These are phyloP conservation scores for Micromussa lordhowensis DNA, from an alignment of 92 coral and sea anemone species.

Conservation along the genomic window DNA sequence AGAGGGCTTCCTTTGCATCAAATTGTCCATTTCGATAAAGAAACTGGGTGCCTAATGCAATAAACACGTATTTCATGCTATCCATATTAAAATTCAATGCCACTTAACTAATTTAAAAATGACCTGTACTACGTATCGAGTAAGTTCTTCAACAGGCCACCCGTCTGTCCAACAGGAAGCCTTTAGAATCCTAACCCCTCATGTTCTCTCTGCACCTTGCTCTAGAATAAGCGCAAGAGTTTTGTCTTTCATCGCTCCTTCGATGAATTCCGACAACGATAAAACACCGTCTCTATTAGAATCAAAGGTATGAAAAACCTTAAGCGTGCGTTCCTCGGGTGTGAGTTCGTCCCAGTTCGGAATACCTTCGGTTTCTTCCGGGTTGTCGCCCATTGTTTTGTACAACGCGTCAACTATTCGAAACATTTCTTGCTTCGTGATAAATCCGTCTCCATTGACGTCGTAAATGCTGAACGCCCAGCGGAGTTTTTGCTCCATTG, in stretches of 20 bases:
- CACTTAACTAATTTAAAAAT: neutral
- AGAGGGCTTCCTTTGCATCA: neutral
- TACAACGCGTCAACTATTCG: conserved; percentile 94
- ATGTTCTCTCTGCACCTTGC: conserved; percentile 40
- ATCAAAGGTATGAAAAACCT: conserved; percentile 89
- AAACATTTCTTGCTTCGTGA: conserved; percentile 96
- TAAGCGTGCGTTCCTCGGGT: conserved; percentile 92
- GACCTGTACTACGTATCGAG: neutral
- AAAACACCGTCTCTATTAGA: conserved; percentile 93
- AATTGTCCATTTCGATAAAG: neutral
- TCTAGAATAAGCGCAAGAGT: conserved; percentile 90
- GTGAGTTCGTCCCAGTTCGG: conserved; percentile 90
- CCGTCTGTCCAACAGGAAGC: neutral
- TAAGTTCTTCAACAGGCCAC: neutral
- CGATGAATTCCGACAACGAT: conserved; percentile 90
- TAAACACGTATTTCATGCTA: conserved; percentile 20
- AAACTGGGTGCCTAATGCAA: neutral
- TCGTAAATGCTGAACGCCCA: conserved; percentile 99
- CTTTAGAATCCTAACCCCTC: neutral
- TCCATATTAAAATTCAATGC: neutral
- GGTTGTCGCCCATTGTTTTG: conserved; percentile 84
- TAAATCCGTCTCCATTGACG: conserved; percentile 93
- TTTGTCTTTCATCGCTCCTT: conserved; percentile 94
- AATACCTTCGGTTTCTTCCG: conserved; percentile 68
- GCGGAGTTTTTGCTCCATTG: conserved; percentile 93